Evolutionary conservation across 2,888 invertebrate genomes (phyloP).

Genomic region (Raillietiella orientalis): DNA sequence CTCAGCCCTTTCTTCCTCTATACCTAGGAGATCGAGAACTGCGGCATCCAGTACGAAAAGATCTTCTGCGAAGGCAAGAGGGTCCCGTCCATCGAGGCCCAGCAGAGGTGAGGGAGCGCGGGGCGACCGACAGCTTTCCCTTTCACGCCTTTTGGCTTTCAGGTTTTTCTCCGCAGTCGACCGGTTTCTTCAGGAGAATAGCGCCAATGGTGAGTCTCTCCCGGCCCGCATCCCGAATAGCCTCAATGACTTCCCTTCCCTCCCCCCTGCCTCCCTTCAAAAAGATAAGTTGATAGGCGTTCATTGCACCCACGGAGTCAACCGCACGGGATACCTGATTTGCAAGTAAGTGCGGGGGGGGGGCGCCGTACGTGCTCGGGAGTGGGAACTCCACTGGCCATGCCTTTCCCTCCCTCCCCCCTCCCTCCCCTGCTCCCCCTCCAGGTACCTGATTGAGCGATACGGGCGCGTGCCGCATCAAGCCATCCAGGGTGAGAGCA

Average conservation of each 20-base stretch:
- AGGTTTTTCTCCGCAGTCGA: conserved; percentile 9
- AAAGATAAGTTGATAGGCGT: conserved; percentile 16
- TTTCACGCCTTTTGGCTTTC: conserved; percentile 8
- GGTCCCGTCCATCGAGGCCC: conserved; percentile 15
- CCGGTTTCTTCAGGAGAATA: conserved; percentile 7
- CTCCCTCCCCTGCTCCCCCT: no score
- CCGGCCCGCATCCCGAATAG: neutral
- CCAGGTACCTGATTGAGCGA: conserved; percentile 6
- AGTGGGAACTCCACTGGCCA: no score
- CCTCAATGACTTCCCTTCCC: no score
- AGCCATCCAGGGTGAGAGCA: conserved; percentile 5
- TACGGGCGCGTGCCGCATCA: conserved; percentile 3
- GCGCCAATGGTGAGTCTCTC: conserved; percentile 4
- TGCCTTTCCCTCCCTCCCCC: no score
- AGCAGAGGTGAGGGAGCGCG: no score
- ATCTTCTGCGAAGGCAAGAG: conserved; percentile 18
- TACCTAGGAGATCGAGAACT: conserved; percentile 12
- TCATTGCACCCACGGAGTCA: conserved; percentile 19
- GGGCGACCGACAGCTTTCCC: conserved; percentile 9
- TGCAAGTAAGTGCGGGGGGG: no score
- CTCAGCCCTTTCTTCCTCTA: conserved; percentile 9
- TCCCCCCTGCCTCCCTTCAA: no score
- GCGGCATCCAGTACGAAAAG: conserved; percentile 17
- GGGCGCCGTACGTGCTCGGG: no score
- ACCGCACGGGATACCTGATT: conserved; percentile 17